Conservation (phyloP, 2,113 vertebrate species). For the Micronycteris hirsuta region DNA sequence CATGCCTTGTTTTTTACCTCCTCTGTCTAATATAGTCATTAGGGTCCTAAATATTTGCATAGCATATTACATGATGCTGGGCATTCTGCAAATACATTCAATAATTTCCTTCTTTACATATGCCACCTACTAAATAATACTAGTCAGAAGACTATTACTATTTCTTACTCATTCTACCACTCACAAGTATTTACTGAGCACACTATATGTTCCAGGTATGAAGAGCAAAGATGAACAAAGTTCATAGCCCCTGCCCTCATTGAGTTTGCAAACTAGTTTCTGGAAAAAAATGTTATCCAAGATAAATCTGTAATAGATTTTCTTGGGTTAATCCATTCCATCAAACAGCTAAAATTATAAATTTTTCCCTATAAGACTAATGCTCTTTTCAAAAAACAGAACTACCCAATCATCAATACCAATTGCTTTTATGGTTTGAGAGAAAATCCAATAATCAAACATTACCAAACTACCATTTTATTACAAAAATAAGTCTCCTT, state of each 20-base stretch:
- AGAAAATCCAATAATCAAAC: background rate
- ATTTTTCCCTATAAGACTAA: background rate
- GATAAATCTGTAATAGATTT: background rate
- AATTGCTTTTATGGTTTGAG: background rate
- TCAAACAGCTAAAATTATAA: background rate
- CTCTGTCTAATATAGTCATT: background rate
- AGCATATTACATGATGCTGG: background rate
- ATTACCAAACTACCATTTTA: background rate
- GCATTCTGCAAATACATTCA: background rate
- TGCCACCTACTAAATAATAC: background rate
- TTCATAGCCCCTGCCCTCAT: background rate
- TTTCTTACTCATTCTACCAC: background rate
- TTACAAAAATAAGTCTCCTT: slow-evolving; percentile 1
- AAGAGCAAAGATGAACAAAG: background rate
- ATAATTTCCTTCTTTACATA: background rate
- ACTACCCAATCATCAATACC: background rate
- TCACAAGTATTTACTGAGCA: background rate
- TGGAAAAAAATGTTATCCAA: background rate
- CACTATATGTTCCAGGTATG: background rate
- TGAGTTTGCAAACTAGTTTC: background rate
- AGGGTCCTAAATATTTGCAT: background rate
- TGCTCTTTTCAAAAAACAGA: background rate
- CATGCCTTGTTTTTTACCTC: background rate
- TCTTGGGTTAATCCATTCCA: background rate
- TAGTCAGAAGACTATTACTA: background rate